phyloP scores from a whole-genome alignment of 1,140 invertebrate species.

The Pseudobourletiella spinata region DNA sequence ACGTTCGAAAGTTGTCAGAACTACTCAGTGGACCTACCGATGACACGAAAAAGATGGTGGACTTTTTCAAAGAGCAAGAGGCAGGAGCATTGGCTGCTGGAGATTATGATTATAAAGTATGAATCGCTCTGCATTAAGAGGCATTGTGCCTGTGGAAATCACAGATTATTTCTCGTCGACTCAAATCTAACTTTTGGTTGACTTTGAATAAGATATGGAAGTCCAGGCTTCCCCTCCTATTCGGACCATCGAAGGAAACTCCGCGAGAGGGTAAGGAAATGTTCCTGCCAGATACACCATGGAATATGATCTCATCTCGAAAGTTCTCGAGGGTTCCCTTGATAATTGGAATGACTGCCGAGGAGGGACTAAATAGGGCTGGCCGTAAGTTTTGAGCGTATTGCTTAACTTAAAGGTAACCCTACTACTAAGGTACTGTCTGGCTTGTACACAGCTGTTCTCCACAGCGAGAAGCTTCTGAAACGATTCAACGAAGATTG shows the following conservation, averaged over 20 bases:
- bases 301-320: slow-evolving; percentile 9
- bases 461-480: not conserved
- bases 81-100: slow-evolving; percentile 11
- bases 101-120: slow-evolving; percentile 3
- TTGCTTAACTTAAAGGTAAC: too few species aligned
- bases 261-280: not conserved
- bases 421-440: too few species aligned
- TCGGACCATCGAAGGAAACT: slow-evolving; percentile 15
- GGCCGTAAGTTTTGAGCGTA: too few species aligned
- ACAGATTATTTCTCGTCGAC: not conserved
- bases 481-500: not conserved
- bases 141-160: too few species aligned
- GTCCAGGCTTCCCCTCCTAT: not conserved
- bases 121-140: too few species aligned
- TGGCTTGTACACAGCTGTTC: not conserved
- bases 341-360: slow-evolving; percentile 21
- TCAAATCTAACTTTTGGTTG: not conserved
- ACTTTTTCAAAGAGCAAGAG: slow-evolving; percentile 6
- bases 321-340: slow-evolving; percentile 28
- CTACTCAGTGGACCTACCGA: slow-evolving; percentile 9
- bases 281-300: slow-evolving; percentile 3
- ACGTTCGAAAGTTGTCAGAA: slow-evolving; percentile 13
- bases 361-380: slow-evolving; percentile 26
- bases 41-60: slow-evolving; percentile 2
- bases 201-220: not conserved